Evolutionary conservation across 2,797 vertebrate genomes (phyloP).

Genomic region (Chromobotia macracanthus): DNA sequence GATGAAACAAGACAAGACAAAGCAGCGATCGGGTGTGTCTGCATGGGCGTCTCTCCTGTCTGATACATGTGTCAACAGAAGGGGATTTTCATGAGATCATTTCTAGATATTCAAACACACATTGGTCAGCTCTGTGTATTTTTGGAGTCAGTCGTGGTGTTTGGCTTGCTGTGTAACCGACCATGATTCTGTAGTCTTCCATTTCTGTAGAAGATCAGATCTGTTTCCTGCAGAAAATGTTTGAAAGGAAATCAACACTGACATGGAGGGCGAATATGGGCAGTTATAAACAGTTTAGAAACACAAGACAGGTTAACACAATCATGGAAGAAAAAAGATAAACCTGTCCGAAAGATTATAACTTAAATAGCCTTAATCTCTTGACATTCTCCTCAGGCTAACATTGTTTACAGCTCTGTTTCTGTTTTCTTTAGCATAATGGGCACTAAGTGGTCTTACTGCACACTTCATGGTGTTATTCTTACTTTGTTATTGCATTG

Average conservation of each 20-base stretch:
- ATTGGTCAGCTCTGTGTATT: constrained; percentile 46
- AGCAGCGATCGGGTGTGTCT: constrained; percentile 21
- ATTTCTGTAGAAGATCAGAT: constrained; percentile 10
- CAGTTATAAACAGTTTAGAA: neutral
- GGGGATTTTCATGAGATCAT: constrained; percentile 38
- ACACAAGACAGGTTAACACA: neutral
- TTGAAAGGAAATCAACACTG: neutral
- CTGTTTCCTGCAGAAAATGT: neutral
- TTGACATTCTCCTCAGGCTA: constrained; percentile 11
- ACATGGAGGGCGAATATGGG: neutral
- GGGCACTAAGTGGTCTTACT: neutral
- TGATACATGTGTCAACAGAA: constrained; percentile 38
- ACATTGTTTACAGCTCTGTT: constrained; percentile 8
- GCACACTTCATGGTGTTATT: neutral
- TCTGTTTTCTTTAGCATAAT: constrained; percentile 1
- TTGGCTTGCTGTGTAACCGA: constrained; percentile 21
- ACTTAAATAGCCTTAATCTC: neutral
- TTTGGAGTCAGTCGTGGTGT: constrained; percentile 11
- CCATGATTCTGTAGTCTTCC: neutral
- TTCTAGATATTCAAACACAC: constrained; percentile 37
- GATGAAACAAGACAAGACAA: constrained; percentile 31
- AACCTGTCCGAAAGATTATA: neutral
- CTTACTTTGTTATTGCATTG: neutral
- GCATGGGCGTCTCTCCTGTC: constrained; percentile 1
- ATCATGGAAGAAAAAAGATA: neutral